Conservation (phyloP, 2,888 invertebrate species). For the Morpho achilles region DNA sequence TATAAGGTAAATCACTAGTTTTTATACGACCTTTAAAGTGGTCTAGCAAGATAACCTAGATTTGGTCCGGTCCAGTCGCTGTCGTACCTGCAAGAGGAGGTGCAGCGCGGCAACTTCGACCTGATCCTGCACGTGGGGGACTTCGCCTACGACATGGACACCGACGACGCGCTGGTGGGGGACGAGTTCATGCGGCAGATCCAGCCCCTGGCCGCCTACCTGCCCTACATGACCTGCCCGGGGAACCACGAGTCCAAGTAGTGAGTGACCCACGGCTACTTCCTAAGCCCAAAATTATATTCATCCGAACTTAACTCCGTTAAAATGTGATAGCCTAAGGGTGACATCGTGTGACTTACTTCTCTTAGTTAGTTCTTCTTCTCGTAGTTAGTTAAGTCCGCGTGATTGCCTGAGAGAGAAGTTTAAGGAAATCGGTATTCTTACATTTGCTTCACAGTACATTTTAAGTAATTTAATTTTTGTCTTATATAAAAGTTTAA, state of each 20-base stretch:
- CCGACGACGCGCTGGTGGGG: conserved; percentile 88
- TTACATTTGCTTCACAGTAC: too few relatives aligned
- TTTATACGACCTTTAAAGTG: too few relatives aligned
- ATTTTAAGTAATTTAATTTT: too few relatives aligned
- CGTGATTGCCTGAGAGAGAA: too few relatives aligned
- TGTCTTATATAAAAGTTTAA: too few relatives aligned
- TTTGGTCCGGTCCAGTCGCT: conserved; percentile 80
- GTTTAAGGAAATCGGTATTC: too few relatives aligned
- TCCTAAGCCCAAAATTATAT: too few relatives aligned
- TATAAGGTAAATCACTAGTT: too few relatives aligned
- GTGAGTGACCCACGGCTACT: conserved; percentile 66
- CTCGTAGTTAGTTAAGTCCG: too few relatives aligned
- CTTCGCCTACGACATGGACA: conserved; percentile 96
- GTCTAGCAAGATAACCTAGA: too few relatives aligned
- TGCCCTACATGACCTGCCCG: conserved; percentile 96
- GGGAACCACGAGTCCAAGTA: conserved; percentile 94
- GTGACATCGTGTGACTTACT: background rate
- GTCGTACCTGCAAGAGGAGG: conserved; percentile 89
- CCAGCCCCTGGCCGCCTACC: conserved; percentile 91
- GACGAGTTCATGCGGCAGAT: conserved; percentile 97
- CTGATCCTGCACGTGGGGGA: conserved; percentile 95
- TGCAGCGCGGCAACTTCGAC: conserved; percentile 89
- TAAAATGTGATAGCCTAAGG: background rate
- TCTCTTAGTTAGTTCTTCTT: too few relatives aligned
- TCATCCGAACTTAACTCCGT: too few relatives aligned